Evolutionary conservation across 2,797 vertebrate species (phyloP), one percentile per base, ranked within the genome.

Genomic region (Sebastes dallii): DNA sequence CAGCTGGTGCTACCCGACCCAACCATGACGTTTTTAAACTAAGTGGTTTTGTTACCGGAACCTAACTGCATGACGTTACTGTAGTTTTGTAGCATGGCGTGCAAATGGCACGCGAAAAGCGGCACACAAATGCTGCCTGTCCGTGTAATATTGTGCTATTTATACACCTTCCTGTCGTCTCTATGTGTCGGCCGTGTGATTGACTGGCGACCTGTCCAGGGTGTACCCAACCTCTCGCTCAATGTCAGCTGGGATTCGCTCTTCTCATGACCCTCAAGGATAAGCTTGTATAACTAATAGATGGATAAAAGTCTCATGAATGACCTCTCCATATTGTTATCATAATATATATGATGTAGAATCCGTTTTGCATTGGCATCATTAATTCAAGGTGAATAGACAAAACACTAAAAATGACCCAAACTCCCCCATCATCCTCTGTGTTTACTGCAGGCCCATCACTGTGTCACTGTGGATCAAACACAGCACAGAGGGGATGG

Each of bases 391-490:
- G 71, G 54, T 55, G 59, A 72, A 55, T 3, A 29, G 50, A 61
- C 4, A 24, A 78, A 60, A 32, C n/a, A 13, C n/a, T 18, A 6
- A 80, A 76, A 85, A 84, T 77, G 46, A 84, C 46, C 70, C 67
- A 65, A 62, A 75, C 20, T 75, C 18, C 54, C 24, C 3, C 24
- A 25, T 25, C 77, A 59, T 60, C 29, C 13, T 25, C 71, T 70
- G 54, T 85, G 80, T 86, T 86, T 84, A 82, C 85, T 80, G 87
- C 84, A 86, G 66, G 42, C 71, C 81, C 84, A 85, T 85, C 80
- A 85, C 87, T 67, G 82, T 71, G 90, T 89, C 90, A 82, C 67
- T 72, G 81, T 72, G 83, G 75, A 90, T 93, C 81, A 92, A 76
- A n/a, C 42, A 46, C 42, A 46, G 42, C 16, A 46, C 42, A 0